Evolutionary conservation across 2,797 vertebrate species (phyloP).

Genomic region (Mionectes olivaceus): DNA sequence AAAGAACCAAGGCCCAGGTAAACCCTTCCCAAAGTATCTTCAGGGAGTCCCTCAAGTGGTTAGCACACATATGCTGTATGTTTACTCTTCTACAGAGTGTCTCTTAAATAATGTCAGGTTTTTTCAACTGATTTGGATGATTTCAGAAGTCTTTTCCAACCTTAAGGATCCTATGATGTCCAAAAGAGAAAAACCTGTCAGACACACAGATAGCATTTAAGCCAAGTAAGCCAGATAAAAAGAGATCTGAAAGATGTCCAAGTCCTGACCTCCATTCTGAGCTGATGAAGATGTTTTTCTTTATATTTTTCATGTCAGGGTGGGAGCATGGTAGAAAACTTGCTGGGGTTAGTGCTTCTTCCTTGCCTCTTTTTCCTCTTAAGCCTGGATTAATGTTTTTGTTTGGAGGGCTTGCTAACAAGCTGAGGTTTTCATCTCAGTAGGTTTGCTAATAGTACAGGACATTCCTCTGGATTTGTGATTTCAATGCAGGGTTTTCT

Average conservation of each 20-base stretch:
- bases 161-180: background rate
- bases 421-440: constrained; percentile 61
- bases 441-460: constrained; percentile 42
- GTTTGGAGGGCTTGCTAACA: constrained; percentile 1
- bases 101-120: background rate
- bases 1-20: background rate
- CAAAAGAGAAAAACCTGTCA: background rate
- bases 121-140: background rate
- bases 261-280: background rate
- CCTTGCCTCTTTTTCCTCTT: background rate
- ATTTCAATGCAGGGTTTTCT: constrained; percentile 59
- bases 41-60: background rate
- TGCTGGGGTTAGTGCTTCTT: background rate
- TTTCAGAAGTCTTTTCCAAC: background rate
- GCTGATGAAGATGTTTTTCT: background rate
- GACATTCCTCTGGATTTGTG: constrained; percentile 48
- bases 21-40: background rate
- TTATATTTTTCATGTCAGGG: background rate
- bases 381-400: background rate
- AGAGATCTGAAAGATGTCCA: background rate
- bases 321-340: background rate
- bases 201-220: background rate
- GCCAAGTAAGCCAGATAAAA: background rate
- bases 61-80: rapidly evolving
- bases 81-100: background rate